Conservation (phyloP, 2,113 vertebrate genomes). For the Acanthochromis polyacanthus region DNA sequence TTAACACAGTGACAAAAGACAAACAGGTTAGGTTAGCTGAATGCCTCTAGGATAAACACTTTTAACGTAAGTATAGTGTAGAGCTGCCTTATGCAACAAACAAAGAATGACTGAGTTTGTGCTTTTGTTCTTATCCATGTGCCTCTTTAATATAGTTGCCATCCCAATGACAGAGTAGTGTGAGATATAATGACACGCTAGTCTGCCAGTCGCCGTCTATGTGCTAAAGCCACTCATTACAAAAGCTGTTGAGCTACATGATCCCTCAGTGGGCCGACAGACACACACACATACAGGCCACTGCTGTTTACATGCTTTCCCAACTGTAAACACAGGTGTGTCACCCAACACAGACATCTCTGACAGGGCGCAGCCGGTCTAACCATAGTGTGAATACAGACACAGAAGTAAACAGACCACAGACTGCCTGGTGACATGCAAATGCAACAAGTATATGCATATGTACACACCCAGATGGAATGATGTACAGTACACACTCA, state of each 20-base stretch:
- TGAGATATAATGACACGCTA: constrained; percentile 69
- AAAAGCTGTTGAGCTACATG: constrained; percentile 66
- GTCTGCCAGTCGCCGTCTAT: constrained; percentile 67
- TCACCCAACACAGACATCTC: constrained; percentile 51
- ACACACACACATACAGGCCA: constrained; percentile 17
- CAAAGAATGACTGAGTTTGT: constrained; percentile 46
- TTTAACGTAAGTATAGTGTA: constrained; percentile 5
- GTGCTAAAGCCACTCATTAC: constrained; percentile 71
- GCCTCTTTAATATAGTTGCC: constrained; percentile 58
- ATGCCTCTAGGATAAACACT: constrained; percentile 25
- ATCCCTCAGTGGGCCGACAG: constrained; percentile 39
- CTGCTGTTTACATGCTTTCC: constrained; percentile 60
- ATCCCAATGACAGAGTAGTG: constrained; percentile 70
- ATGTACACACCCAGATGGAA: constrained; percentile 1
- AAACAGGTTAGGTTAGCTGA: constrained; percentile 45
- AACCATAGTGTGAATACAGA: constrained; percentile 41
- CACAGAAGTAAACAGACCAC: constrained; percentile 48
- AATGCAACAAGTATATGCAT: constrained; percentile 27
- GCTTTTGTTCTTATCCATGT: constrained; percentile 38
- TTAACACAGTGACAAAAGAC: constrained; percentile 21
- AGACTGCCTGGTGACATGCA: constrained; percentile 60
- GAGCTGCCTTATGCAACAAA: constrained; percentile 30
- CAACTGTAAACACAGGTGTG: constrained; percentile 78
- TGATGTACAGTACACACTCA: neutral
- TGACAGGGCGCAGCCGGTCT: constrained; percentile 42